Percentiles rank a stretch among this genome's conserved stretches.
Conservation (phyloP, 2,113 vertebrate genomes). For the Forbesichthys agassizii region DNA sequence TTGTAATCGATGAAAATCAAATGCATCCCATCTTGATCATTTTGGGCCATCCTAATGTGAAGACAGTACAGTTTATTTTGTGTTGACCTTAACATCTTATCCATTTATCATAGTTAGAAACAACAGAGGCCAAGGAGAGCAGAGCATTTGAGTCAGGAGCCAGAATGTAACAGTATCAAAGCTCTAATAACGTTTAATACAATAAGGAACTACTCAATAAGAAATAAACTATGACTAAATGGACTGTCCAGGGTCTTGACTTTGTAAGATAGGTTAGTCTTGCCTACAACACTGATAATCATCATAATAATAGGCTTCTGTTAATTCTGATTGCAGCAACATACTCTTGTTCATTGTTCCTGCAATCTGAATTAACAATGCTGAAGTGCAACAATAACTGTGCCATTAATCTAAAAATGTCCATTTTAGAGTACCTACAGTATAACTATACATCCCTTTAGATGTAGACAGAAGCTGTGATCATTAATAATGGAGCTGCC, state of each 20-base stretch:
- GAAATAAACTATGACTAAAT: neutral
- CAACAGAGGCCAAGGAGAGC: neutral
- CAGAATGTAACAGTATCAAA: neutral
- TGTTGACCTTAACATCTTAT: slow-evolving; percentile 62
- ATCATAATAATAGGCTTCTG: too few species aligned
- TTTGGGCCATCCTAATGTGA: slow-evolving; percentile 49
- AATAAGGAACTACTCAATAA: neutral
- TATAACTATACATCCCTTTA: neutral
- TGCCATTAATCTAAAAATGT: neutral
- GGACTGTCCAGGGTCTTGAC: neutral
- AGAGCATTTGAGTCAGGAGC: neutral
- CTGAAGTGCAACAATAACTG: neutral
- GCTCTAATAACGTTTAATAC: neutral
- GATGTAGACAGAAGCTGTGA: neutral
- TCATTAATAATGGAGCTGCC: neutral
- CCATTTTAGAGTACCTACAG: neutral
- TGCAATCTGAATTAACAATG: neutral
- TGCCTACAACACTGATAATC: too few species aligned
- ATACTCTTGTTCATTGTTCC: neutral
- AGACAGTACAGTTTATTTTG: slow-evolving; percentile 62
- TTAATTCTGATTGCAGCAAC: too few species aligned
- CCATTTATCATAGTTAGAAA: slow-evolving; percentile 55
- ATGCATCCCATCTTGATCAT: slow-evolving; percentile 55
- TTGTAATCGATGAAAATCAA: slow-evolving; percentile 59
- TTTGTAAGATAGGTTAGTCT: too few species aligned